Evolutionary conservation across 2,113 vertebrate genomes (phyloP).

Genomic region (Eidolon helvum): DNA sequence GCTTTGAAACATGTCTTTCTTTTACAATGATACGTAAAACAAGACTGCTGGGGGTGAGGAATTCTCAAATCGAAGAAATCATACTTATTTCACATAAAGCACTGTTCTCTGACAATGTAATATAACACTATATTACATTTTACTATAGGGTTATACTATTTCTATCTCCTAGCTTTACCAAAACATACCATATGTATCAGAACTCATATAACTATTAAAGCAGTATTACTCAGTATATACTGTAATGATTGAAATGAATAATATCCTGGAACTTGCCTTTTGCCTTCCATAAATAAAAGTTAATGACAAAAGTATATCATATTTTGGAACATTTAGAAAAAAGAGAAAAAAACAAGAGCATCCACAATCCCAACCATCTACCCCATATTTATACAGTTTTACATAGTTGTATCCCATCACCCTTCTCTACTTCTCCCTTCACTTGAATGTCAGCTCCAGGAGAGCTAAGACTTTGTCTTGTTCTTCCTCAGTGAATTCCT

Average conservation of each 20-base stretch:
- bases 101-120: neutral
- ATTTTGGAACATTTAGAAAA: neutral
- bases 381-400: neutral
- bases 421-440: neutral
- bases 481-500: neutral
- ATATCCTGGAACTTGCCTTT: neutral
- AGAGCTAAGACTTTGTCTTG: neutral
- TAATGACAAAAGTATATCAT: neutral
- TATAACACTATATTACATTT: neutral
- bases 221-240: neutral
- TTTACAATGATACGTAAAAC: neutral
- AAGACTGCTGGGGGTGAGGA: neutral
- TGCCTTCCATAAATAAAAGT: neutral
- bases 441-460: neutral
- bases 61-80: constrained; percentile 21
- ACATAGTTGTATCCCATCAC: neutral
- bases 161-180: neutral
- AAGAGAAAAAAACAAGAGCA: neutral
- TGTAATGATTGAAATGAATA: neutral
- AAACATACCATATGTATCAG: neutral
- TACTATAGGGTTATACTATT: neutral
- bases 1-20: neutral
- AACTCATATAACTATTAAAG: neutral
- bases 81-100: neutral
- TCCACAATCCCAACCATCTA: neutral